A percentile compares a stretch with the other conserved stretches of the same genome.
Conservation (phyloP, 2,888 invertebrate genomes). For the Diabrotica balteata region DNA sequence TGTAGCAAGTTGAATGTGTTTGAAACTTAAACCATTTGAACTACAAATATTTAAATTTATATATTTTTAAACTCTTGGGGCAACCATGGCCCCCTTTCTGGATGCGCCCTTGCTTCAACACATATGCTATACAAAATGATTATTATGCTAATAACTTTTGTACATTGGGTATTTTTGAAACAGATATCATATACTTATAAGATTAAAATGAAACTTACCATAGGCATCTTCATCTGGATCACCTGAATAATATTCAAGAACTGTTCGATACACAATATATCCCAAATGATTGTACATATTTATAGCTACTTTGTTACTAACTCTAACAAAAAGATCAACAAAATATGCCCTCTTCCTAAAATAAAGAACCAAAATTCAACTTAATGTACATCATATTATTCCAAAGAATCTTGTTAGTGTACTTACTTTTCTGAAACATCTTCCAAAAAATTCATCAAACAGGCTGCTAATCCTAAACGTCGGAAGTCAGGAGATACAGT, state of each 20-base stretch:
- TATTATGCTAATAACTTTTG: neutral
- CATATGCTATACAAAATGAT: neutral
- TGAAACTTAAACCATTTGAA: no score
- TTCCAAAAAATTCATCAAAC: conserved; percentile 93
- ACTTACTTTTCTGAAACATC: conserved; percentile 92
- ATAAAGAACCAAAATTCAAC: conserved; percentile 40
- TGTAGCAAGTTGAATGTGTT: no score
- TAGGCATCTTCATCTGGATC: conserved; percentile 99
- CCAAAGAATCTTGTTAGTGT: no score
- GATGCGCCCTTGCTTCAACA: neutral
- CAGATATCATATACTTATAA: no score
- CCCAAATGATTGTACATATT: conserved; percentile 97
- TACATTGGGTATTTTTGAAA: no score
- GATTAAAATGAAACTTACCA: conserved; percentile 67
- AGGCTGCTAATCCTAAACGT: conserved; percentile 89
- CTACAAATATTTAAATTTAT: no score
- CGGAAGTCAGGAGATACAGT: conserved; percentile 96
- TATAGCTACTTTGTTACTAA: conserved; percentile 96
- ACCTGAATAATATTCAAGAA: conserved; percentile 97
- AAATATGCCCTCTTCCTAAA: conserved; percentile 94
- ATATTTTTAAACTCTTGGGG: no score
- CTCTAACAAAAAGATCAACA: conserved; percentile 97
- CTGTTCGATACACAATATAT: conserved; percentile 95
- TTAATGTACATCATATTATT: no score
- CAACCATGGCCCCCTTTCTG: no score